Evolutionary conservation across 2,888 invertebrate species (phyloP).

Genomic region (Metacarcinus magister): DNA sequence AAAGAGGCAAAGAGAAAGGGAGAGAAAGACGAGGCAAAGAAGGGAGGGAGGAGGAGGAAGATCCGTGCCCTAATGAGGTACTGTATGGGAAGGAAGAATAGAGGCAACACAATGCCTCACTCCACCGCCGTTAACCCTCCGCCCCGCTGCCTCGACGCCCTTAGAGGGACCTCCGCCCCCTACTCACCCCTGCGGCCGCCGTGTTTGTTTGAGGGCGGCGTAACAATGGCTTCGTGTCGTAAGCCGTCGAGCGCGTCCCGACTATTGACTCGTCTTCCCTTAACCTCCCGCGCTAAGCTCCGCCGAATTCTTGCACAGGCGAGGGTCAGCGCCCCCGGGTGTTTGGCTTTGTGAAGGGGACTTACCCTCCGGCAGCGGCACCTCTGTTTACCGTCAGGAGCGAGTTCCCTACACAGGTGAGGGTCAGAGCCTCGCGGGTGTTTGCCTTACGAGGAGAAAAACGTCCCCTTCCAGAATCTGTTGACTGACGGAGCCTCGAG

Average conservation of each 20-base stretch:
- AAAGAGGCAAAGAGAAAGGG: not conserved
- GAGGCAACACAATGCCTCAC: not conserved
- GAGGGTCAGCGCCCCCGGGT: not conserved
- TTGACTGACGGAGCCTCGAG: not conserved
- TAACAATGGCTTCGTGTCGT: constrained; percentile 42
- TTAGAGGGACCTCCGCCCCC: not conserved
- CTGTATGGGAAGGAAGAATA: constrained; percentile 10
- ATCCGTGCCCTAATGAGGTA: constrained; percentile 27
- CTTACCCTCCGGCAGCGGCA: not conserved
- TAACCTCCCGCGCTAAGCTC: not conserved
- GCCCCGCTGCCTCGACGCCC: not conserved
- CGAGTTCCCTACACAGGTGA: not conserved
- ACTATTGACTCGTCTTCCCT: not conserved
- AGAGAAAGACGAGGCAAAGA: not conserved
- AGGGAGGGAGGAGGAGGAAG: not conserved
- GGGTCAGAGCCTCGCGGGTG: not conserved
- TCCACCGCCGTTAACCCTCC: not conserved
- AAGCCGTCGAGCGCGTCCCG: constrained; percentile 30
- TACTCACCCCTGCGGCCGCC: constrained; percentile 33
- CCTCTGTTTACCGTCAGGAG: constrained; percentile 5
- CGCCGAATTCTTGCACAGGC: constrained; percentile 4
- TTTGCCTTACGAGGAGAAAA: not conserved
- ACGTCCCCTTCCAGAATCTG: not conserved
- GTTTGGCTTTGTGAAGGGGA: not conserved
- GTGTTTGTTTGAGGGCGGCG: not conserved